These are phyloP conservation scores for Arothron firmamentum DNA, from an alignment of 2,113 vertebrate genomes.

Conservation along the genomic window DNA sequence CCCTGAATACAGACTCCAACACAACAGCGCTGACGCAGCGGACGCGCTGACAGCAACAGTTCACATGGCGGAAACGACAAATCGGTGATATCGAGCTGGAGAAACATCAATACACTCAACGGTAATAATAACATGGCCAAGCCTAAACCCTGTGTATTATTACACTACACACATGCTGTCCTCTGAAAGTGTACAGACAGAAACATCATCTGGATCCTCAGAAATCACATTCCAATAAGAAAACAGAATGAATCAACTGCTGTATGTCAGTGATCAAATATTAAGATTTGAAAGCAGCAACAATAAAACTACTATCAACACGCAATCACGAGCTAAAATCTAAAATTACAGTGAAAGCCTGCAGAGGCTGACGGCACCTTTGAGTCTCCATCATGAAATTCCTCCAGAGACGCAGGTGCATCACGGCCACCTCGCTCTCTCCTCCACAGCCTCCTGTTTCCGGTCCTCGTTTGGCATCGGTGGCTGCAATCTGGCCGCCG, in stretches of 20 bases:
- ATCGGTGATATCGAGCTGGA: conserved; percentile 5
- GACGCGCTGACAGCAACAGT: conserved; percentile 4
- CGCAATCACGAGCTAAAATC: background rate
- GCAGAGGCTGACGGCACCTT: conserved; percentile 6
- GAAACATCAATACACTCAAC: conserved; percentile 8
- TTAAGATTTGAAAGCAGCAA: too few species aligned
- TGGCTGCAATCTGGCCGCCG: conserved; percentile 1
- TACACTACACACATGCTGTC: background rate
- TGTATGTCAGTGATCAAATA: too few species aligned
- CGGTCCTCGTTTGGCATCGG: background rate
- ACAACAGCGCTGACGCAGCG: too few species aligned
- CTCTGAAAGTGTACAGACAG: too few species aligned
- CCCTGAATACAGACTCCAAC: too few species aligned
- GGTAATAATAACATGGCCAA: conserved; percentile 1
- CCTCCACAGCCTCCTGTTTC: background rate
- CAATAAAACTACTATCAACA: too few species aligned
- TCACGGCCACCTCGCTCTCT: background rate
- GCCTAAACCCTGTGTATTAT: background rate
- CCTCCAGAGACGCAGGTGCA: conserved; percentile 40
- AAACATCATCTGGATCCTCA: too few species aligned
- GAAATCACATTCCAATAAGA: too few species aligned
- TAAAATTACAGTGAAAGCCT: too few species aligned
- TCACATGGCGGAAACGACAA: background rate
- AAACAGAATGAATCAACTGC: too few species aligned
- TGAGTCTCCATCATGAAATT: conserved; percentile 19